Evolutionary conservation across 1,140 invertebrate species (phyloP).

Genomic region (Drosophila simulans): DNA sequence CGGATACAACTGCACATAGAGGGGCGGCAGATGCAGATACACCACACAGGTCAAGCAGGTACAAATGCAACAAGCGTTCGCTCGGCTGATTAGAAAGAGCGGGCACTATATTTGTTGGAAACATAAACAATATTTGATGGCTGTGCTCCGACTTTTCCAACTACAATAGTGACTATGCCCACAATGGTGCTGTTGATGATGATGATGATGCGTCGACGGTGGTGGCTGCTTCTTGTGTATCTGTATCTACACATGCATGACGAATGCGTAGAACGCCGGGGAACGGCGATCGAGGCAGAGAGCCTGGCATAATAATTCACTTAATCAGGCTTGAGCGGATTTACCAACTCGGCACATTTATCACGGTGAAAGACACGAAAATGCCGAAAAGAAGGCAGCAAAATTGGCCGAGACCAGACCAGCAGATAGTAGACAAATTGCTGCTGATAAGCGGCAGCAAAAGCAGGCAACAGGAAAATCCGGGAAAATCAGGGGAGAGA

Average conservation of each 20-base stretch:
- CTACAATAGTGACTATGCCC: neutral
- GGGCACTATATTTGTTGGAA: constrained; percentile 66
- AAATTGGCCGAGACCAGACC: constrained; percentile 55
- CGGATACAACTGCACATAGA: constrained; percentile 3
- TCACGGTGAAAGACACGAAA: constrained; percentile 18
- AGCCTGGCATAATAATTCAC: constrained; percentile 70
- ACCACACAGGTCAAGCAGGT: constrained; percentile 74
- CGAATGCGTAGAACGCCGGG: constrained; percentile 47
- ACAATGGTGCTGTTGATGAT: constrained; percentile 5
- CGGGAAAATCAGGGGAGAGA: constrained; percentile 8
- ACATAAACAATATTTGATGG: constrained; percentile 82
- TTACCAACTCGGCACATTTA: constrained; percentile 58
- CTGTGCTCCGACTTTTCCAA: constrained; percentile 26
- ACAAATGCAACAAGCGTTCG: constrained; percentile 79
- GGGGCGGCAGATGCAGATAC: constrained; percentile 28
- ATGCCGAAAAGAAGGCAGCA: constrained; percentile 7
- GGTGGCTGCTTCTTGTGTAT: constrained; percentile 70
- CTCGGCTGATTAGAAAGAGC: constrained; percentile 78
- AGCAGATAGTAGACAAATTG: constrained; percentile 74
- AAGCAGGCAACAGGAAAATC: constrained; percentile 25
- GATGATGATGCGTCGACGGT: constrained; percentile 32
- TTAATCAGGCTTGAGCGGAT: constrained; percentile 79
- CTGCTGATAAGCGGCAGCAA: constrained; percentile 63
- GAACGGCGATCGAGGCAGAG: constrained; percentile 8
- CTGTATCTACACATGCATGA: constrained; percentile 78